Evolutionary conservation across 2,797 vertebrate genomes (phyloP).

Genomic region (Ptychobarbus kaznakovi): DNA sequence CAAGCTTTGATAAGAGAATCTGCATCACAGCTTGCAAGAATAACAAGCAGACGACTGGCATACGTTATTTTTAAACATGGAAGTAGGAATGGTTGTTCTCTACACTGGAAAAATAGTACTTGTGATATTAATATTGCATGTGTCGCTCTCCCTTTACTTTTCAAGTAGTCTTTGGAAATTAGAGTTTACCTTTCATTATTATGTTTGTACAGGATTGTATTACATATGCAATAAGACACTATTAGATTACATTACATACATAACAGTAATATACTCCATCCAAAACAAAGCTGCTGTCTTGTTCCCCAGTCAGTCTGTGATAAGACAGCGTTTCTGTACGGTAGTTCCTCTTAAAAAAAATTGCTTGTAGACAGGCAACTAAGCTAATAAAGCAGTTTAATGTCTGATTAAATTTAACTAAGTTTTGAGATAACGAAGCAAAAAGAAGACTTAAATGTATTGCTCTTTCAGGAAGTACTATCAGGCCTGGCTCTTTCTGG

Average conservation of each 20-base stretch:
- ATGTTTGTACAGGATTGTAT: slow-evolving; percentile 69
- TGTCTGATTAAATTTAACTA: background rate
- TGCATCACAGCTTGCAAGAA: slow-evolving; percentile 69
- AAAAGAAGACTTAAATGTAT: background rate
- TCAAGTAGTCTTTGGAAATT: slow-evolving; percentile 61
- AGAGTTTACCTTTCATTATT: slow-evolving; percentile 68
- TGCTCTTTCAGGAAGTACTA: background rate
- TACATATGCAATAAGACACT: slow-evolving; percentile 71
- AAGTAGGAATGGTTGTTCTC: slow-evolving; percentile 61
- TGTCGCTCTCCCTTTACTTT: slow-evolving; percentile 59
- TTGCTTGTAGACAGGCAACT: background rate
- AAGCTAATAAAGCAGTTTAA: background rate
- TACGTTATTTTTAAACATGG: slow-evolving; percentile 72
- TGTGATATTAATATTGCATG: slow-evolving; percentile 68
- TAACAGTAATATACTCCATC: background rate
- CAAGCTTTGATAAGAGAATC: slow-evolving; percentile 72
- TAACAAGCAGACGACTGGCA: slow-evolving; percentile 69
- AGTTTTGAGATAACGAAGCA: background rate
- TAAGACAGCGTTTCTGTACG: background rate
- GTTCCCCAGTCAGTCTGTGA: background rate
- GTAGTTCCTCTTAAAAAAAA: background rate
- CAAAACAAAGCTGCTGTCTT: background rate
- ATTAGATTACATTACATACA: background rate
- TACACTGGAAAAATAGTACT: slow-evolving; percentile 66
- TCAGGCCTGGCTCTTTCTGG: background rate